Conservation (phyloP, 2,797 vertebrate genomes). For the Phylloscopus collybita region DNA sequence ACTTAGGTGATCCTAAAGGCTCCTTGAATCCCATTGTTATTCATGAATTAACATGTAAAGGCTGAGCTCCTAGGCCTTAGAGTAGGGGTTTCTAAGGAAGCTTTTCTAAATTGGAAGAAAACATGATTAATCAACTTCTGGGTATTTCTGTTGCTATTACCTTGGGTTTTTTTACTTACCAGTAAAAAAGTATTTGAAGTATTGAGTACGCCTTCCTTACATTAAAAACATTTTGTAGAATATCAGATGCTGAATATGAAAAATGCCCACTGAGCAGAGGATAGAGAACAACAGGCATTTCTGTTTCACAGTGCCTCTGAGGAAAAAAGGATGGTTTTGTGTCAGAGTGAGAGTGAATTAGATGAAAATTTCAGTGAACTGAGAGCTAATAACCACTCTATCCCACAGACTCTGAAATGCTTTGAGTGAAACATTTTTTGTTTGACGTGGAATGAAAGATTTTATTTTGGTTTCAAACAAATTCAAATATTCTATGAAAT, state of each 20-base stretch:
- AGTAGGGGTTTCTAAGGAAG: not conserved
- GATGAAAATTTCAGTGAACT: conserved; percentile 23
- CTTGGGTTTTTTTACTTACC: not conserved
- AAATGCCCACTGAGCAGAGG: not conserved
- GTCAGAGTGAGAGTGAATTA: not conserved
- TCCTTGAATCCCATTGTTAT: not conserved
- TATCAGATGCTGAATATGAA: not conserved
- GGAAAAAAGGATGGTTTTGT: not conserved
- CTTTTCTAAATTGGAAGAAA: not conserved
- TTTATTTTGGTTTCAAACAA: conserved; percentile 59
- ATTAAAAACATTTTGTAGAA: not conserved
- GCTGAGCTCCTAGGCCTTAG: not conserved
- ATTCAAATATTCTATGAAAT: conserved; percentile 50
- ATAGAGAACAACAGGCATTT: not conserved
- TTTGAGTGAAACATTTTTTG: conserved; percentile 36
- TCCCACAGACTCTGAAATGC: not conserved
- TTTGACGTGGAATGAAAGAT: not conserved
- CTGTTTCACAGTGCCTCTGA: not conserved
- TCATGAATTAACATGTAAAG: not conserved
- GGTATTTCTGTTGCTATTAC: not conserved
- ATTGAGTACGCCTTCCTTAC: not conserved
- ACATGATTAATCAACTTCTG: not conserved
- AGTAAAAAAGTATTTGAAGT: not conserved
- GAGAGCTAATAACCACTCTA: not conserved
- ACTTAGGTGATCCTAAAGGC: not conserved